Evolutionary conservation across 2,888 invertebrate genomes (phyloP).

Genomic region (Cerceris rybyensis): DNA sequence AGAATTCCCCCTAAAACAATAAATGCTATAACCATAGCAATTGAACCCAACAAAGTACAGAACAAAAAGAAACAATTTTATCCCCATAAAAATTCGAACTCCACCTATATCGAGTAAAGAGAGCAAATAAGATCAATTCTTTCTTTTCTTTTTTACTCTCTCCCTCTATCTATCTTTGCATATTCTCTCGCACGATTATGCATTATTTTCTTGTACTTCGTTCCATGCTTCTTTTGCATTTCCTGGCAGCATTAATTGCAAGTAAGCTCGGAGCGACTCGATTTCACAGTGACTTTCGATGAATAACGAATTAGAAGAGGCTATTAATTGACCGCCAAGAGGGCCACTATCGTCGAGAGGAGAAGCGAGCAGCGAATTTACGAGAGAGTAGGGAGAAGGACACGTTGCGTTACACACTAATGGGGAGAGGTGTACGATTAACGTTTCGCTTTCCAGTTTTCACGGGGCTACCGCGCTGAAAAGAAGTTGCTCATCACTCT

Average conservation of each 20-base stretch:
- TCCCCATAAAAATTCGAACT: too few species aligned
- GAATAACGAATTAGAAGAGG: constrained; percentile 47
- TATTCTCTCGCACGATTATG: too few species aligned
- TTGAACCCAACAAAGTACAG: too few species aligned
- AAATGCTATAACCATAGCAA: too few species aligned
- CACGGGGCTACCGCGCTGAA: constrained; percentile 65
- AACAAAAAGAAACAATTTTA: too few species aligned
- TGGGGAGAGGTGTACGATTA: constrained; percentile 64
- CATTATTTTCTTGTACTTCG: too few species aligned
- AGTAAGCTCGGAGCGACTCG: not conserved
- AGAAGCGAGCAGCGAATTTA: constrained; percentile 36
- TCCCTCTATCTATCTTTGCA: too few species aligned
- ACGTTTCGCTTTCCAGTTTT: constrained; percentile 77
- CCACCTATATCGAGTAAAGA: too few species aligned
- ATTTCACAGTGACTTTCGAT: constrained; percentile 22
- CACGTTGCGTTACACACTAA: constrained; percentile 59
- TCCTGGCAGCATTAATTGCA: constrained; percentile 13
- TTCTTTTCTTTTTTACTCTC: too few species aligned
- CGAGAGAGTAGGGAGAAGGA: constrained; percentile 60
- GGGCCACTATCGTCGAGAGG: constrained; percentile 28
- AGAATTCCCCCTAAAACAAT: too few species aligned
- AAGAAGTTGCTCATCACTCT: constrained; percentile 19
- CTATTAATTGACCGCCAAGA: constrained; percentile 51
- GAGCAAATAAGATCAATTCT: too few species aligned
- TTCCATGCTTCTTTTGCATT: constrained; percentile 10